Percentiles rank a stretch among this genome's conserved stretches.
Conservation (phyloP, 2,888 invertebrate species). For the Ceramica pisi region DNA sequence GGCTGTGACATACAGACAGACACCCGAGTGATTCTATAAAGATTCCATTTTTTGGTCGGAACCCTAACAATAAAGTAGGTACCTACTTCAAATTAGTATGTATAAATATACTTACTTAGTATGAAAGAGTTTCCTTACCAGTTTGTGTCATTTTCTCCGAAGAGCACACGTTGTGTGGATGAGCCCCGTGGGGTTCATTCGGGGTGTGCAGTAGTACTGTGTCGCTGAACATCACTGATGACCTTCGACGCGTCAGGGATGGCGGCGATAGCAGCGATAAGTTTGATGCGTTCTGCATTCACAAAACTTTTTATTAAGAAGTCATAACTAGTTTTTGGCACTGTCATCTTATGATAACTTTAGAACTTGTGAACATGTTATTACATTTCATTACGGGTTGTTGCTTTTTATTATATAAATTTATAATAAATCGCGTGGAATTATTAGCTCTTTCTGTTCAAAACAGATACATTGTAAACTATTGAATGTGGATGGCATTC, state of each 20-base stretch:
- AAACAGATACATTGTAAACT: too few species aligned
- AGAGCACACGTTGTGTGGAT: constrained; percentile 92
- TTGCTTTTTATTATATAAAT: too few species aligned
- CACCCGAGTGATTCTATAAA: too few species aligned
- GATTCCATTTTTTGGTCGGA: too few species aligned
- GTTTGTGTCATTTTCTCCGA: constrained; percentile 98
- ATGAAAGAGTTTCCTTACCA: constrained; percentile 79
- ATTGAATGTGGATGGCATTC: too few species aligned
- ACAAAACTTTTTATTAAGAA: background rate
- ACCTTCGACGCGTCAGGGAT: constrained; percentile 93
- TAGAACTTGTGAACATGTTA: background rate
- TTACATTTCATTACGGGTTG: too few species aligned
- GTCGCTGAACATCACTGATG: constrained; percentile 97
- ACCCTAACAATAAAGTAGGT: too few species aligned
- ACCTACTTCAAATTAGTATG: background rate
- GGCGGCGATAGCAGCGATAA: constrained; percentile 94
- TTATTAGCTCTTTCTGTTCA: too few species aligned
- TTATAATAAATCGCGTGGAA: too few species aligned
- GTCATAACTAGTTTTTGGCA: background rate
- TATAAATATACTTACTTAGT: background rate
- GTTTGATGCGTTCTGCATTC: constrained; percentile 92
- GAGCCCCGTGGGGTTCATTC: constrained; percentile 78
- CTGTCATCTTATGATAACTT: background rate
- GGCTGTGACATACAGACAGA: too few species aligned
- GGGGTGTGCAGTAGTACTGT: constrained; percentile 93